Evolutionary conservation across 2,113 vertebrate species (phyloP), one percentile per base, ranked within the genome.

Genomic region (Oryzias melastigma): DNA sequence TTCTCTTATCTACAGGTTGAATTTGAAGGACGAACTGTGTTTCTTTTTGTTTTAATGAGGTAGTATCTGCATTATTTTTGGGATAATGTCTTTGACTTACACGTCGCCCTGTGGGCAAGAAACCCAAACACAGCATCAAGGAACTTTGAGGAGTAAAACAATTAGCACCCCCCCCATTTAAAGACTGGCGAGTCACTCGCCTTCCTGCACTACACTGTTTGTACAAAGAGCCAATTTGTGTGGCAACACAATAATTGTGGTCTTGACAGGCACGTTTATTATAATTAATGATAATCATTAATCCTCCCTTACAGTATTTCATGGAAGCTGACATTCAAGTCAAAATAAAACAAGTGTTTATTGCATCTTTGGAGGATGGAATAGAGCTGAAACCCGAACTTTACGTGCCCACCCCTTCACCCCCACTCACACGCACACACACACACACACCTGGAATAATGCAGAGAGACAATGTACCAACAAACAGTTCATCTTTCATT

Each of bases 271-370:
- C 75, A 82, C 88, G 90, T 91, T 89, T 91, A 84, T 91, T 89
- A 64, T 90, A 95, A 94, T 94, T 92, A 92, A 94, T 92, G 85
- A 85, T 85, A 91, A 93, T 93, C 43, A 89, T 87, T 94, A 85
- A 66, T 86, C 88, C 85, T 92, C 88, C 90, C 91, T 88, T 84
- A 14, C 52, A 61, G 54, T 7, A 47, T 47, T 18, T 47, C 46
- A 18, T 18, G 72, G 81, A 83, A 89, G 52, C 15, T 82, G 65
- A 85, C 80, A 87, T 88, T 82, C 62, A 70, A 82, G 83, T 85
- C 68, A 76, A 75, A 81, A 82, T 77, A 87, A 85, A 87, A 77
- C 64, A 62, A 83, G 76, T 81, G 80, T 81, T 78, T 73, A 66
- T 56, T 57, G 60, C 54, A 65, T 85, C 70, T 75, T 73, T 73